phyloP scores from a whole-genome alignment of 1,140 invertebrate species.

The Maconellicoccus hirsutus region DNA sequence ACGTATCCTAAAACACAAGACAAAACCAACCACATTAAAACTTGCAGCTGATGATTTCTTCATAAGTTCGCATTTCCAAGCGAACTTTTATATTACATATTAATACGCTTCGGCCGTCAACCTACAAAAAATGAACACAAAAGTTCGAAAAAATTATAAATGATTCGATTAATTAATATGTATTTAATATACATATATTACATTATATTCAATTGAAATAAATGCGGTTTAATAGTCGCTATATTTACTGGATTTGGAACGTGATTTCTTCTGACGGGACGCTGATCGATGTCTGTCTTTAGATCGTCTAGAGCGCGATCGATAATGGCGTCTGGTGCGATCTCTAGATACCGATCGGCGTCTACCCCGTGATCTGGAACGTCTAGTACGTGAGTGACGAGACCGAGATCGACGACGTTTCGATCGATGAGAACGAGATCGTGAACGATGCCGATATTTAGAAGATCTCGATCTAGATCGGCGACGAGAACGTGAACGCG shows the following conservation, averaged over 20 bases:
- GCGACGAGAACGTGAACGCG: slow-evolving; percentile 44
- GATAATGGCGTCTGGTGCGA: slow-evolving; percentile 35
- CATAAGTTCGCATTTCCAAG: not conserved
- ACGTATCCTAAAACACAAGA: not conserved
- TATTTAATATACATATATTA: not conserved
- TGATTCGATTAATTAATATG: not conserved
- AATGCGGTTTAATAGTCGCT: not conserved
- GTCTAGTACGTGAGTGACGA: slow-evolving; percentile 34
- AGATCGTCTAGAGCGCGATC: slow-evolving; percentile 31
- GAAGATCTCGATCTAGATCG: slow-evolving; percentile 54
- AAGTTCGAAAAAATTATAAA: not conserved
- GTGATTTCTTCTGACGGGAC: not conserved
- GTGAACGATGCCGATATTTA: slow-evolving; percentile 34
- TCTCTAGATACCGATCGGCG: slow-evolving; percentile 49
- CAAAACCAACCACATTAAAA: not conserved
- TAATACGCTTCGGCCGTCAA: no score
- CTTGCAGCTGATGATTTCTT: not conserved
- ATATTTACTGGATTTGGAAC: no score
- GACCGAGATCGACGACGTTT: slow-evolving; percentile 34
- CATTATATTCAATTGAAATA: not conserved
- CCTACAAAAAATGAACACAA: not conserved
- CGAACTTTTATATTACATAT: no score
- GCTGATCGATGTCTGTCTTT: not conserved
- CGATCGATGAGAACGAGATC: slow-evolving; percentile 40
- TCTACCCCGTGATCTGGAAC: slow-evolving; percentile 43